phyloP scores from a whole-genome alignment of 2,113 vertebrate genomes.

The Trinectes maculatus region DNA sequence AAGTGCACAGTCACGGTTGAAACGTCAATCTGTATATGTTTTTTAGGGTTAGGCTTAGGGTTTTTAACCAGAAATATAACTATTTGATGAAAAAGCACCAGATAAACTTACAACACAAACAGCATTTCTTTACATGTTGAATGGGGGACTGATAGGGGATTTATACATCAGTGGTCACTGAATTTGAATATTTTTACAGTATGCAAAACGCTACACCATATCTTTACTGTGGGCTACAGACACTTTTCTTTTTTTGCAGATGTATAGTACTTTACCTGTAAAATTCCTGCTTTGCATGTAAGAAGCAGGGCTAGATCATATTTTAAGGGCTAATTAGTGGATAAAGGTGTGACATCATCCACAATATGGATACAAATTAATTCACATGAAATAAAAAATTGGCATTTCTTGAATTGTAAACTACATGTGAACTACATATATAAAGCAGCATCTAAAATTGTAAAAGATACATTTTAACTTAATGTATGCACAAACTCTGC shows the following conservation, averaged over 20 bases:
- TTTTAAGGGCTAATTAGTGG: background rate
- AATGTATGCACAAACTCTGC: conserved; percentile 4
- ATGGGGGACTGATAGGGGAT: background rate
- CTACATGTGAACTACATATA: background rate
- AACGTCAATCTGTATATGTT: background rate
- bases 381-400: background rate
- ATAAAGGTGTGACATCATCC: background rate
- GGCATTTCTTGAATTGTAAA: background rate
- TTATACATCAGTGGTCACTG: background rate
- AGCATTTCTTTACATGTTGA: background rate
- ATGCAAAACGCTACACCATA: background rate
- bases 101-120: background rate
- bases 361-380: background rate
- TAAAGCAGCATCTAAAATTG: conserved; percentile 5
- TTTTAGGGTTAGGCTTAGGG: background rate
- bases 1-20: conserved; percentile 2
- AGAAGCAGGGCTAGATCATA: background rate
- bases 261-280: background rate
- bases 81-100: background rate
- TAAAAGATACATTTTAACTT: background rate
- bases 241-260: background rate
- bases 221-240: background rate
- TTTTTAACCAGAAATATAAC: background rate
- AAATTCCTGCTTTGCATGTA: background rate
- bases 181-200: conserved; percentile 4